Percentiles rank a stretch among this genome's conserved stretches.
phyloP scores from a whole-genome alignment of 2,113 vertebrate genomes.

The Acinonyx jubatus region DNA sequence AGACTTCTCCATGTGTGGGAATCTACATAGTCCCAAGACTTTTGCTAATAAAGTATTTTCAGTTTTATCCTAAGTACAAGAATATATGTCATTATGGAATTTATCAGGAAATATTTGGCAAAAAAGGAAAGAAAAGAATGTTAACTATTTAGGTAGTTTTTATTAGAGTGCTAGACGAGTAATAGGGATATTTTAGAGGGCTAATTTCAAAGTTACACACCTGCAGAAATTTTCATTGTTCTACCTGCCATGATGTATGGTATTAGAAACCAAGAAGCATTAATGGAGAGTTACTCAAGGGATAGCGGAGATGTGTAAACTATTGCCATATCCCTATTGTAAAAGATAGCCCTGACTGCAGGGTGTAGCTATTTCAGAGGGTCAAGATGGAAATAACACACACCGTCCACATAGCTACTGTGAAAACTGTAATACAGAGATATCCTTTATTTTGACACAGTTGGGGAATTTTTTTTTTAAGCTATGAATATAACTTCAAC shows the following conservation, averaged over 20 bases:
- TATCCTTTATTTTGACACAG: conserved; percentile 80
- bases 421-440: conserved; percentile 75
- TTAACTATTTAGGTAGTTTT: conserved; percentile 86
- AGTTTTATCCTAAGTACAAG: conserved; percentile 58
- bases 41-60: conserved; percentile 54
- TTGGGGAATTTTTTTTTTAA: conserved; percentile 56
- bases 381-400: conserved; percentile 80
- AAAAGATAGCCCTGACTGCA: conserved; percentile 76
- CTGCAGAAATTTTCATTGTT: conserved; percentile 81
- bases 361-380: conserved; percentile 71
- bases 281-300: conserved; percentile 82
- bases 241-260: conserved; percentile 83
- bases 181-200: conserved; percentile 84
- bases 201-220: conserved; percentile 86
- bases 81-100: conserved; percentile 65
- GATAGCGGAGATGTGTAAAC: conserved; percentile 79
- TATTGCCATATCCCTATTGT: conserved; percentile 80
- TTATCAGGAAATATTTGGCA: conserved; percentile 82
- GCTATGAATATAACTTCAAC: conserved; percentile 74
- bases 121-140: conserved; percentile 80
- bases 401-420: conserved; percentile 71
- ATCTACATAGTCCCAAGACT: neutral
- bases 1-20: neutral
- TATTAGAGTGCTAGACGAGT: conserved; percentile 84
- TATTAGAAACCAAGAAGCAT: conserved; percentile 79